Base-by-base conservation (phyloP, 1,140 invertebrate genomes). In the Brachionus asplanchnoidis region DNA sequence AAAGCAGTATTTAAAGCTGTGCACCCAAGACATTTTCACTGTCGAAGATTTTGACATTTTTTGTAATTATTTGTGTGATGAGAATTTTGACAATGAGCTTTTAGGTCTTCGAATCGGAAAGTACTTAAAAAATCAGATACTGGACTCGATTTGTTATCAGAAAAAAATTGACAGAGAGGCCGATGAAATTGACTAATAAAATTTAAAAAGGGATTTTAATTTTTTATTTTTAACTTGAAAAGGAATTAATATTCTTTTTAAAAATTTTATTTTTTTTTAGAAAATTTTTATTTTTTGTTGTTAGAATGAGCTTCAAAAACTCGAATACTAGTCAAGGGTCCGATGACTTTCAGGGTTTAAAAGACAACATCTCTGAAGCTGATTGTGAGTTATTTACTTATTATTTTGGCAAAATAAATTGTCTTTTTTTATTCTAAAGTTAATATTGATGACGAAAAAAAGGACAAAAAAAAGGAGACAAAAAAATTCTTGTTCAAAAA, bases 401-500 rank as follows among this genome's bases (percentile, higher is more conserved):
- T 50, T 26, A 32, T n/a, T 40, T 28, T 66, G 1, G 11, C 12
- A 23, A 0, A 36, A 70, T 23, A n/a, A 70, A 36, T 70, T 28
- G 1, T 36, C 36, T 60, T 36, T 82, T 26, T 12, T n/a, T n/a
- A n/a, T n/a, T 82, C 14, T 60, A 20, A 44, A 82, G 79, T 68
- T 36, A 65, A 44, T 65, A n/a, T 77, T 50, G 79, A 82, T 28
- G 79, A 65, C 11, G 65, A 82, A 36, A 60, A 44, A 65, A 60
- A 65, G 14, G 50, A 65, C 36, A 82, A 68, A 40, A 82, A 82
- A 46, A 82, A 82, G 44, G 79, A 82, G 8, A 65, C 79, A 11
- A 82, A 82, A 65, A 82, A 82, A 65, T 82, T 82, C n/a, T 36
- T 82, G n/a, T 82, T 82, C 28, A 82, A 82, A 82, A 82, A 65